Base-by-base conservation (phyloP, 1,140 invertebrate genomes). In the Holotrichia oblita region DNA sequence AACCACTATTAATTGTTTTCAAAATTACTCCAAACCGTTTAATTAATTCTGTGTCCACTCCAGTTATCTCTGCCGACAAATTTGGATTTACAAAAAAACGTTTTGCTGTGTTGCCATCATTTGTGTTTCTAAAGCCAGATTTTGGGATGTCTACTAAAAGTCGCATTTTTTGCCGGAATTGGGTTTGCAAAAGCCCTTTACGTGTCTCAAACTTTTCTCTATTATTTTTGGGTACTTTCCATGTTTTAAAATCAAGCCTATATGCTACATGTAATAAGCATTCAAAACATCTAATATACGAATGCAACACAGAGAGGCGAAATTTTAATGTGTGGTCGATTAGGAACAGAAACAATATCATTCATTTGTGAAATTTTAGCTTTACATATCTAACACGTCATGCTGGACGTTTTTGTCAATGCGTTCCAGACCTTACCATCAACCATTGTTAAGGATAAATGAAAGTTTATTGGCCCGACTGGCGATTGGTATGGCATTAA, bases 201-300 rank as follows among this genome's bases (percentile, higher is more conserved):
- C n/a, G n/a, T 17, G 44, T 6, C 44, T 48, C 44, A 48, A 48
- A 48, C 7, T 14, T 48, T 14, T 74, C 73, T 74, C 42, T 74
- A 10, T 41, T 74, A 41, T 74, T 3, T 74, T 17, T 27, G 7
- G 20, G 55, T 44, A 42, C 44, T 77, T n/a, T n/a, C 82, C 83
- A 83, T 77, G 80, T 80, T 80, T 83, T 81, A 14, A 81, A 41
- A 27, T 84, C 80, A 10, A 81, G 78, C 61, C 81, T 77, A 73
- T 82, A 83, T 14, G 82, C 74, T 40, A 83, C 75, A 74, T 83
- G 79, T 41, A 83, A 73, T 64, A 83, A 79, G 77, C 81, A 83
- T 79, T 83, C 80, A 76, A 84, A 80, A 77, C 27, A 82, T 73
- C 78, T 61, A 40, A 83, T 83, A 24, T 78, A 80, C 17, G 81